These are phyloP conservation scores for Mystacides longicornis DNA, from an alignment of 2,888 invertebrate species.

Conservation along the genomic window DNA sequence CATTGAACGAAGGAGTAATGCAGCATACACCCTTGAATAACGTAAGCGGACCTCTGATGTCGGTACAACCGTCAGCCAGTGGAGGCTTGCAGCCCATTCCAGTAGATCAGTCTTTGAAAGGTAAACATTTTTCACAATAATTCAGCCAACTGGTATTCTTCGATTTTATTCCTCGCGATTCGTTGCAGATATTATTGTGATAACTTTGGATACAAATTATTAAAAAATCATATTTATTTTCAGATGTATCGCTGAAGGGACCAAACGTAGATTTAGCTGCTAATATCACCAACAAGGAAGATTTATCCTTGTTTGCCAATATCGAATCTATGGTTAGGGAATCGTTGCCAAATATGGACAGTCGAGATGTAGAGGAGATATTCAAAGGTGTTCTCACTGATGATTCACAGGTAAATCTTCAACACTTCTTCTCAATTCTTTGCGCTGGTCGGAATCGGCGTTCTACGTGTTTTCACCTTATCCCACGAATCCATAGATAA, in stretches of 20 bases:
- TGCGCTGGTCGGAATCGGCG: not conserved
- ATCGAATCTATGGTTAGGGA: conserved; percentile 67
- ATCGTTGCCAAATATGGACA: conserved; percentile 76
- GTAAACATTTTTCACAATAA: not conserved
- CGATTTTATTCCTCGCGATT: no score
- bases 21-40: conserved; percentile 36
- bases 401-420: conserved; percentile 51
- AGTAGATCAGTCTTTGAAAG: not conserved
- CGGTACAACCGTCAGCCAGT: conserved; percentile 27
- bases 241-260: conserved; percentile 10
- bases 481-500: no score
- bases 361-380: conserved; percentile 86
- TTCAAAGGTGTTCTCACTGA: conserved; percentile 86
- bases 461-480: no score
- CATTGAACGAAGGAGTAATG: conserved; percentile 42
- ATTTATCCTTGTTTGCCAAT: conserved; percentile 46
- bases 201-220: not conserved
- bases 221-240: conserved; percentile 2
- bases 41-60: conserved; percentile 4
- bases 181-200: no score
- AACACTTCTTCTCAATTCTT: not conserved
- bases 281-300: conserved; percentile 58
- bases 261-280: conserved; percentile 26
- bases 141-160: no score
- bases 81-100: not conserved